Conservation (phyloP, 2,113 vertebrate species). For the Lepisosteus oculatus region DNA sequence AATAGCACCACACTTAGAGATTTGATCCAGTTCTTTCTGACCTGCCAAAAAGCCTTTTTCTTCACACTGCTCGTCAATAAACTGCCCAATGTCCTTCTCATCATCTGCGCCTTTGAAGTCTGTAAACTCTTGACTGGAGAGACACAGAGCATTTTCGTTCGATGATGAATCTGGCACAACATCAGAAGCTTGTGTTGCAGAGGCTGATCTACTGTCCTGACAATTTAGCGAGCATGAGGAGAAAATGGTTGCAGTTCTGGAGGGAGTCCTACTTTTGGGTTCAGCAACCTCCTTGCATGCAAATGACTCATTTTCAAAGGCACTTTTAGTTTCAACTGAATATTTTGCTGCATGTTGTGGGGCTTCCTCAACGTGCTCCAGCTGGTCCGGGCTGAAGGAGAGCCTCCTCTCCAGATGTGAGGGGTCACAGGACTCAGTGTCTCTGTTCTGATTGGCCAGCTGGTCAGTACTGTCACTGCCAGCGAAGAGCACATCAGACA, state of each 20-base stretch:
- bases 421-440: slow-evolving; percentile 55
- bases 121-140: slow-evolving; percentile 77
- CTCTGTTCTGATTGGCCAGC: slow-evolving; percentile 60
- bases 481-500: slow-evolving; percentile 86
- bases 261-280: slow-evolving; percentile 40
- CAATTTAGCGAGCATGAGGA: slow-evolving; percentile 25
- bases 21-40: slow-evolving; percentile 4
- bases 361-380: slow-evolving; percentile 54
- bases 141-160: background rate
- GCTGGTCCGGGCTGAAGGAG: slow-evolving; percentile 56
- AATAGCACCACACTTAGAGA: slow-evolving; percentile 7
- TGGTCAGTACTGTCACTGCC: slow-evolving; percentile 89
- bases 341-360: slow-evolving; percentile 39
- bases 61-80: slow-evolving; percentile 39
- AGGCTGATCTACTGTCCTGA: slow-evolving; percentile 3
- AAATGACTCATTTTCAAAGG: slow-evolving; percentile 58
- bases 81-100: slow-evolving; percentile 68
- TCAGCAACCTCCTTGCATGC: slow-evolving; percentile 36
- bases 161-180: slow-evolving; percentile 64
- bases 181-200: slow-evolving; percentile 47
- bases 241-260: slow-evolving; percentile 32
- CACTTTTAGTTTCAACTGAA: slow-evolving; percentile 63
- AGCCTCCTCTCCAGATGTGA: slow-evolving; percentile 36
- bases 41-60: slow-evolving; percentile 15
- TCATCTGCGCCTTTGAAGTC: slow-evolving; percentile 92